phyloP scores from a whole-genome alignment of 2,888 invertebrate species.

The Mayetiola destructor region DNA sequence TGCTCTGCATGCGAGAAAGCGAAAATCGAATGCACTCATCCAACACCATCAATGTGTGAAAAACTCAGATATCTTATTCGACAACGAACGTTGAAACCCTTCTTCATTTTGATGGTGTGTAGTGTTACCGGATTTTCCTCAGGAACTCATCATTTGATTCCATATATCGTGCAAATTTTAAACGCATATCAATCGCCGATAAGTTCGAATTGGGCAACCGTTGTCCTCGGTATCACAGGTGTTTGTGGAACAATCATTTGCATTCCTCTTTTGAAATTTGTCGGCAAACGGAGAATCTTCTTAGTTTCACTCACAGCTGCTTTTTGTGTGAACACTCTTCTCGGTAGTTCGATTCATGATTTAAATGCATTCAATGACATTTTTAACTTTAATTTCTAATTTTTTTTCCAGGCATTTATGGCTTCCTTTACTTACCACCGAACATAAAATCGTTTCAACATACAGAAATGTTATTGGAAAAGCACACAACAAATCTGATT shows the following conservation, averaged over 20 bases:
- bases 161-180: slow-evolving; percentile 42
- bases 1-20: slow-evolving; percentile 20
- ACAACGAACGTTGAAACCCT: slow-evolving; percentile 40
- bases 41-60: slow-evolving; percentile 23
- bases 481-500: neutral
- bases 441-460: neutral
- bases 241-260: slow-evolving; percentile 35
- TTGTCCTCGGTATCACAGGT: slow-evolving; percentile 32
- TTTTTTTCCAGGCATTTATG: neutral
- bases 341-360: too few species aligned
- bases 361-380: too few species aligned
- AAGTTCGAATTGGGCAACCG: slow-evolving; percentile 37
- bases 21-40: slow-evolving; percentile 21
- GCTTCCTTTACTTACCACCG: neutral
- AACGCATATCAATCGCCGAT: slow-evolving; percentile 29
- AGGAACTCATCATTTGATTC: slow-evolving; percentile 37
- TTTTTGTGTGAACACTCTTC: neutral
- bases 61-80: slow-evolving; percentile 32
- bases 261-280: slow-evolving; percentile 33
- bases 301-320: slow-evolving; percentile 32
- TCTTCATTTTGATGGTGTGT: slow-evolving; percentile 39
- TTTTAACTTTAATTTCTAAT: too few species aligned
- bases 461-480: neutral
- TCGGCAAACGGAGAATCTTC: slow-evolving; percentile 39
- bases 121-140: slow-evolving; percentile 41